phyloP scores from a whole-genome alignment of 2,113 vertebrate species.

The Oncorhynchus clarkii region DNA sequence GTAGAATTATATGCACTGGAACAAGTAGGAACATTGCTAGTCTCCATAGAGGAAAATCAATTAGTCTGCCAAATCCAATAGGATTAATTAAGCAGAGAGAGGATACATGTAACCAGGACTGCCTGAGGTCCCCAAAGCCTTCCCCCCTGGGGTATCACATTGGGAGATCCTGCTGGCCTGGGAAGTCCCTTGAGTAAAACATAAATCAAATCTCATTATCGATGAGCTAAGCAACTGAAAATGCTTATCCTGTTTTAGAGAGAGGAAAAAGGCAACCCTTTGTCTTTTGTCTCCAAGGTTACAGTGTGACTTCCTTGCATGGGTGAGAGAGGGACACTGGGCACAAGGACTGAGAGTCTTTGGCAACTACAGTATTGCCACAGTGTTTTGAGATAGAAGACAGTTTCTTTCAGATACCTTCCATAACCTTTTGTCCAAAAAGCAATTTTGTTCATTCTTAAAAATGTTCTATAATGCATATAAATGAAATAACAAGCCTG shows the following conservation, averaged over 20 bases:
- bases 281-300: conserved; percentile 63
- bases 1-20: neutral
- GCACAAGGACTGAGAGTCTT: conserved; percentile 7
- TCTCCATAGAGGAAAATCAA: conserved; percentile 48
- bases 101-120: conserved; percentile 60
- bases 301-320: conserved; percentile 64
- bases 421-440: neutral
- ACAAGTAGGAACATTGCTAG: neutral
- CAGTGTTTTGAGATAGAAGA: neutral
- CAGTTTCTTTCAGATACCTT: neutral
- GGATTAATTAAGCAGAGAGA: conserved; percentile 59
- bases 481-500: too few relatives aligned
- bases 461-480: neutral
- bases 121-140: conserved; percentile 26
- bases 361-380: conserved; percentile 29
- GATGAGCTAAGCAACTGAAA: conserved; percentile 68
- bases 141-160: conserved; percentile 48
- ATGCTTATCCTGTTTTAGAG: conserved; percentile 62
- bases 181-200: conserved; percentile 56
- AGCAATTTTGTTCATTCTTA: neutral
- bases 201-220: conserved; percentile 60
- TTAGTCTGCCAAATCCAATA: conserved; percentile 46
- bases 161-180: conserved; percentile 37
- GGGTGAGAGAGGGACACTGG: neutral
- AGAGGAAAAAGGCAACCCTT: conserved; percentile 72